Base-by-base conservation (phyloP, 2,797 vertebrate genomes). In the Argentina silus region DNA sequence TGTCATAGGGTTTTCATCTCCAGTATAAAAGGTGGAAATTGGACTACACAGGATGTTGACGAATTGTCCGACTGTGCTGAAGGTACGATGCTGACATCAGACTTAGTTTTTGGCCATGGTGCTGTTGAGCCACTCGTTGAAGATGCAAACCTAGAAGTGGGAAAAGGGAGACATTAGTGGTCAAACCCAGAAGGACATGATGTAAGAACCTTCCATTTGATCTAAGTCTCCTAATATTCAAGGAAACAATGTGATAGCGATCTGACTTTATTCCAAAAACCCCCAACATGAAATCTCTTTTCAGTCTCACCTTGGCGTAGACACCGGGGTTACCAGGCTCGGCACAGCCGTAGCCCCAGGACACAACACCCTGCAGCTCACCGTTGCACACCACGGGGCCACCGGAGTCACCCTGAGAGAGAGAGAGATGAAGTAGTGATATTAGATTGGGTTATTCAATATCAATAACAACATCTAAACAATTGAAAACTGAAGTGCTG, bases 271-370 rank as follows among this genome's bases (percentile, higher is more conserved):
- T 8, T 23, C 48, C 21, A 27, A 43, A 36, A 19, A 43, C 3
- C 1, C 27, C 19, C 36, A 12, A 42, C 8, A 55, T 8, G 14
- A 57, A 45, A 47, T 0, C 3, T 3, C 1, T 23, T 15, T 21
- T 12, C 9, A 36, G 56, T 14, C 56, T 47, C 64, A 93, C 91
- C 82, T 89, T 95, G 78, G 93, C 82, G 74, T 96, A 95, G 73
- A 95, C 94, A 0, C 94, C 93, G 1, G 95, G 94, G 45, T 70
- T 56, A 48, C 83, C 27, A 62, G 6, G 72, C 78, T 86, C 65
- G 69, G 93, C 95, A 73, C 95, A 95, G 61, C 93, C 92, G 0
- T 90, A 86, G 21, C 94, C 94, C 95, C 94, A 95, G 70, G 94
- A 95, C 74, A 95, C 91, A 0, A 95, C 48, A 36, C 94, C 94